A percentile compares a stretch with the other conserved stretches of the same genome.
These are phyloP conservation scores for Folsomia manolachei DNA, from an alignment of 2,888 invertebrate genomes.

Conservation along the genomic window DNA sequence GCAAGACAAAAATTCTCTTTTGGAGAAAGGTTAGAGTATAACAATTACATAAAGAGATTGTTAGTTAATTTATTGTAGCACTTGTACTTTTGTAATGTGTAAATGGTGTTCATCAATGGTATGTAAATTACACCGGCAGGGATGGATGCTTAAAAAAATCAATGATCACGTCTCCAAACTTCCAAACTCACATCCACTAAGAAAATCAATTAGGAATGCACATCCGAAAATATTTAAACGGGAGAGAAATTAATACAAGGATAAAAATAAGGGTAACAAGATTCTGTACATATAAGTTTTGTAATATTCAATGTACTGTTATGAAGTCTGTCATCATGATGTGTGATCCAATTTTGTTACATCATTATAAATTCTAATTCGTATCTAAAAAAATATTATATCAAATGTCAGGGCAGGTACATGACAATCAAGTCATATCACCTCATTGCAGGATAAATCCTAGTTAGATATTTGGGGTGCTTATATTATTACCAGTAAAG, in stretches of 20 bases:
- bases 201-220: neutral
- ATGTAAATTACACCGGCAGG: neutral
- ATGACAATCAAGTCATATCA: neutral
- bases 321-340: no score
- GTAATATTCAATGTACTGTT: no score
- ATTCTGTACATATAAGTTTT: neutral
- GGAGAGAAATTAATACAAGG: neutral
- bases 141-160: neutral
- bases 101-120: neutral
- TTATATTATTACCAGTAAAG: no score
- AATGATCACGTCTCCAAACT: neutral
- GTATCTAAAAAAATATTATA: no score
- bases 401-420: no score
- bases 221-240: neutral
- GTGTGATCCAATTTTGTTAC: neutral
- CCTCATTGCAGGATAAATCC: no score
- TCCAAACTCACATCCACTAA: neutral
- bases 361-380: neutral
- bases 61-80: neutral
- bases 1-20: neutral
- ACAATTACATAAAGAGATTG: neutral
- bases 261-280: no score
- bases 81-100: neutral
- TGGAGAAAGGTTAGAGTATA: no score
- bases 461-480: no score